phyloP scores from a whole-genome alignment of 2,888 invertebrate genomes.

The Chironomus tentans region DNA sequence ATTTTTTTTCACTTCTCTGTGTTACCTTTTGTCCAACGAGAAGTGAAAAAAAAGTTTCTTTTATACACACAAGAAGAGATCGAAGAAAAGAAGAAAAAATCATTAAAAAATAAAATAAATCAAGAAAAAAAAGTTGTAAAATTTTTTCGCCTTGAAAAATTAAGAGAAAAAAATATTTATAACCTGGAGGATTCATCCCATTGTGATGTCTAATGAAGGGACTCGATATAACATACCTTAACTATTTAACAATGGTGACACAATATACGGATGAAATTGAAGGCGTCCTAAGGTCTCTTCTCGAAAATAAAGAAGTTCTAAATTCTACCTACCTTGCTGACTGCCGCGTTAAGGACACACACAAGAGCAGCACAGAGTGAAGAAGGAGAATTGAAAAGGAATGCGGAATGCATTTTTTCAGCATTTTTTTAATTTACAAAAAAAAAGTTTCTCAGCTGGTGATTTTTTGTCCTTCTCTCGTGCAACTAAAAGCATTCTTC shows the following conservation, averaged over 20 bases:
- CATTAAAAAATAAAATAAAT: constrained; percentile 26
- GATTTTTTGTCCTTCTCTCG: constrained; percentile 9
- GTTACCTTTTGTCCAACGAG: constrained; percentile 8
- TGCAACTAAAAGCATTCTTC: constrained; percentile 6
- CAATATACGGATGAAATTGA: neutral
- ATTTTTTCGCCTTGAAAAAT: constrained; percentile 20
- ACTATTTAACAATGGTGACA: neutral
- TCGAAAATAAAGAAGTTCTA: neutral
- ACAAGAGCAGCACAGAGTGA: neutral
- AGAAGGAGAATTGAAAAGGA: neutral
- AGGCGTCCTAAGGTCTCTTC: constrained; percentile 25
- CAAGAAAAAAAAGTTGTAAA: constrained; percentile 22
- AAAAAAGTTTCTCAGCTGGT: constrained; percentile 26
- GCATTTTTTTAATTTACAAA: neutral
- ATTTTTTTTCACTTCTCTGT: neutral
- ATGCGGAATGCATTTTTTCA: constrained; percentile 25
- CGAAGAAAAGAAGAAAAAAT: constrained; percentile 20
- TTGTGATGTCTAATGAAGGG: neutral
- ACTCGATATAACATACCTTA: neutral
- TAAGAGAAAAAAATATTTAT: constrained; percentile 9
- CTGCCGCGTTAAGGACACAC: neutral
- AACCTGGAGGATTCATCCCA: neutral
- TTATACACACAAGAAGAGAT: neutral
- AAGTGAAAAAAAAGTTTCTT: neutral
- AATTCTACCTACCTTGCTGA: constrained; percentile 10